A percentile compares a stretch with the other conserved stretches of the same genome.
These are phyloP conservation scores for Trematomus bernacchii DNA, from an alignment of 2,797 vertebrate species.

Conservation along the genomic window DNA sequence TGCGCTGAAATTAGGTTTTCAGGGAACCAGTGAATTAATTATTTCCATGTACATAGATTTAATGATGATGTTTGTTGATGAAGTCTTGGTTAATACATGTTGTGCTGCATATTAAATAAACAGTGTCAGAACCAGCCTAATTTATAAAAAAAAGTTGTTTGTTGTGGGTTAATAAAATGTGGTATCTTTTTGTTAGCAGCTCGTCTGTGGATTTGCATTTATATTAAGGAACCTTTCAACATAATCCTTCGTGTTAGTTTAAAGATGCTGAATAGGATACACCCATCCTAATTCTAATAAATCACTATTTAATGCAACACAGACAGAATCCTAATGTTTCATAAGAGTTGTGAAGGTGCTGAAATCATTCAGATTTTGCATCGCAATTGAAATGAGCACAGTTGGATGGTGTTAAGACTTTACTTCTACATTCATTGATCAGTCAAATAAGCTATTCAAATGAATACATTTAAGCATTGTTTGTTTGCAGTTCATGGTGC, in stretches of 20 bases:
- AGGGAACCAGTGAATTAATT: constrained; percentile 30
- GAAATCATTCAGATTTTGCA: not conserved
- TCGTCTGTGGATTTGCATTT: constrained; percentile 13
- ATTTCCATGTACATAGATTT: constrained; percentile 41
- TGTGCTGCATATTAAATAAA: constrained; percentile 5
- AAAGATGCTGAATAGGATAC: not conserved
- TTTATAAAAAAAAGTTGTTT: not conserved
- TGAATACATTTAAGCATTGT: not conserved
- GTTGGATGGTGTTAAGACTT: not conserved
- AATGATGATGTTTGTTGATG: constrained; percentile 36
- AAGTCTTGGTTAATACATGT: constrained; percentile 25
- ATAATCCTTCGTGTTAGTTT: constrained; percentile 1
- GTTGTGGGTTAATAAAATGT: not conserved
- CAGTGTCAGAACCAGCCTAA: not conserved
- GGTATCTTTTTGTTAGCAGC: not conserved
- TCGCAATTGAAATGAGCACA: not conserved
- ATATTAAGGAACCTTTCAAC: constrained; percentile 3
- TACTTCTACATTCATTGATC: too few species aligned
- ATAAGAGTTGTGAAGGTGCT: not conserved
- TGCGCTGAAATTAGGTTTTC: constrained; percentile 51
- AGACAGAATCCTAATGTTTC: not conserved
- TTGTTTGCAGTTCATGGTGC: not conserved
- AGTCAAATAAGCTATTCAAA: not conserved
- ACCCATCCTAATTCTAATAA: not conserved
- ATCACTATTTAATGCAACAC: not conserved